Conservation (phyloP, 2,113 vertebrate species). For the Actenoides lindsayi region DNA sequence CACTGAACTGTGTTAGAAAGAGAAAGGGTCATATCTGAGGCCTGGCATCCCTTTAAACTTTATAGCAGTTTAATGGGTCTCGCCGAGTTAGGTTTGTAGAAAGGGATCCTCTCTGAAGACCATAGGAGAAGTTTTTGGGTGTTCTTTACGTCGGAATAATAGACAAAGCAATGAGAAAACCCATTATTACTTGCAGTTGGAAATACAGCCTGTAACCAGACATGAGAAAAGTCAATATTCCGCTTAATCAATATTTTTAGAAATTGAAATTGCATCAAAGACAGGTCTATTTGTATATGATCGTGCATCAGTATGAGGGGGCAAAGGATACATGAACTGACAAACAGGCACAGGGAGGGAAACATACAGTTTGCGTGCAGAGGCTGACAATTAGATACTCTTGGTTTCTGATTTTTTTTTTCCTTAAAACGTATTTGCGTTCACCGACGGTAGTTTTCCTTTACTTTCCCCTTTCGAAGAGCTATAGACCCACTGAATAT, state of each 20-base stretch:
- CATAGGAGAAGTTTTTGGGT: not conserved
- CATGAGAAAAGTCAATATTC: not conserved
- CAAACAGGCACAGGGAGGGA: not conserved
- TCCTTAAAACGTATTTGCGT: not conserved
- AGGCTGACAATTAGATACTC: not conserved
- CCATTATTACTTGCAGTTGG: not conserved
- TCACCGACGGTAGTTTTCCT: not conserved
- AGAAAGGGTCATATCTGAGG: not conserved
- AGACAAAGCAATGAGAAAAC: not conserved
- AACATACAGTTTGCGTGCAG: not conserved
- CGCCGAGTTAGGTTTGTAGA: not conserved
- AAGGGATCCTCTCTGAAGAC: not conserved
- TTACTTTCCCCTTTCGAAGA: not conserved
- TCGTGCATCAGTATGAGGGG: not conserved
- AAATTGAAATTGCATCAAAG: not conserved
- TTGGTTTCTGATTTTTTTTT: not conserved
- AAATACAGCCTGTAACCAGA: not conserved
- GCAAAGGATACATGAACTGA: not conserved
- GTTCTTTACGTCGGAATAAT: not conserved
- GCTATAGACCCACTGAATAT: constrained; percentile 1
- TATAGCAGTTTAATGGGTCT: not conserved
- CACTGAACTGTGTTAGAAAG: not conserved
- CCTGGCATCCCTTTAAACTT: not conserved
- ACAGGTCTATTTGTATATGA: not conserved
- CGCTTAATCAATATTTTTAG: not conserved